Evolutionary conservation across 37 sponge, comb jelly and placozoan species (phyloP), one percentile per base, ranked within the genome.

Genomic region (Haliclona indistincta): DNA sequence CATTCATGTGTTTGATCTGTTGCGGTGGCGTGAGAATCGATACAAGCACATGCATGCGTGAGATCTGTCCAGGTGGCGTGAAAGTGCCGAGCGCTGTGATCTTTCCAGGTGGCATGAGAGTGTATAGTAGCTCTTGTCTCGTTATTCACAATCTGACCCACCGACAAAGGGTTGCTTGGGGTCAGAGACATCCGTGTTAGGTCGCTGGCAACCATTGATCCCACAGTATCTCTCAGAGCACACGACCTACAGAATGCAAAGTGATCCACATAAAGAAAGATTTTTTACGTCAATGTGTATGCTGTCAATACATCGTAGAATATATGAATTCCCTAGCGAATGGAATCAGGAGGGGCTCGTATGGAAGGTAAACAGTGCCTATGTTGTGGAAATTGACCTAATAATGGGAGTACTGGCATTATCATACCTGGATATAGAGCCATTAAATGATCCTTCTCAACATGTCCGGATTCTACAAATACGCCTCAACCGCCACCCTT

Each of bases 121-220:
- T 17, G 51, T 47, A 47, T 15, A 62, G 13, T 71, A 80, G 81
- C 86, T 73, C 74, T 32, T 4, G 86, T 78, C 32, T 60, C 65
- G 67, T 93, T 93, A 43, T 93, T 93, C 29, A 93, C 94, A 43
- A 74, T 52, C 61, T 93, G 94, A 56, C 94, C 94, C 30, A 93
- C 25, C 15, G 82, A 62, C 35, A 93, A 64, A 37, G 94, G 94
- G 55, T 88, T 80, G 20, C 72, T 34, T 0, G 86, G 82, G 54
- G 33, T 44, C 11, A 47, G 61, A 2, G 78, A 43, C 79, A 93
- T n/a, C 94, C 94, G 88, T 35, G 76, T 77, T 25, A 84, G 53
- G 75, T 93, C 94, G 72, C 89, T 75, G 53, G 56, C 38, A 44
- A 88, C 39, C 26, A n/a, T 8, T 2, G 67, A 60, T 28, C 89